Evolutionary conservation across 2,888 invertebrate species (phyloP).

Genomic region (Rhingia rostrata): DNA sequence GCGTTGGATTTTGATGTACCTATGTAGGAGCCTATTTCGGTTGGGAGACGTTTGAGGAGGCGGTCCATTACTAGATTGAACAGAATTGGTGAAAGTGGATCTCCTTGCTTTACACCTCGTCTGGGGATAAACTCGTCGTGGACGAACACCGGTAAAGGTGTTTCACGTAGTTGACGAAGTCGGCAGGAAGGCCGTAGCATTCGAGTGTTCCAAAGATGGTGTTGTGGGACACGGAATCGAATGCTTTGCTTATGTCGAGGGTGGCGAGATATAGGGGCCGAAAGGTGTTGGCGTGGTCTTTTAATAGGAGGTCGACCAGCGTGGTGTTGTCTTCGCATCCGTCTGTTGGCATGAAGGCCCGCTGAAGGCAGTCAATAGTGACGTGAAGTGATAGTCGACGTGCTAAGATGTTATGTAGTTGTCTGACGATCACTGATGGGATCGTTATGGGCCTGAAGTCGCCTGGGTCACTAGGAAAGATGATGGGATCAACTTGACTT

Average conservation of each 20-base stretch:
- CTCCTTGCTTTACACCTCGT: background rate
- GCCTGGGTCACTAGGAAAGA: background rate
- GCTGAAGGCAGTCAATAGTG: background rate
- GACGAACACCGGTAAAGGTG: background rate
- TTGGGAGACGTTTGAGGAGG: too few species aligned
- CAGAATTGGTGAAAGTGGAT: background rate
- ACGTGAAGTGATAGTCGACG: background rate
- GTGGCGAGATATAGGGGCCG: too few species aligned
- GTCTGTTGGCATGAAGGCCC: background rate
- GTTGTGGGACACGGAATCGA: too few species aligned
- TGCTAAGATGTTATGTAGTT: background rate
- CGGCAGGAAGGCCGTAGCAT: too few species aligned
- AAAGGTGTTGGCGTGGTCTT: too few species aligned
- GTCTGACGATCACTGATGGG: background rate
- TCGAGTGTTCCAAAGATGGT: too few species aligned
- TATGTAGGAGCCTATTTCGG: too few species aligned
- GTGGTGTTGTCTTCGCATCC: background rate
- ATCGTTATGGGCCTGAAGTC: background rate
- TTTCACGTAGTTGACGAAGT: too few species aligned
- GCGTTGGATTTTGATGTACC: too few species aligned
- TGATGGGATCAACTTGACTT: background rate
- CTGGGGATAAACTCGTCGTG: background rate
- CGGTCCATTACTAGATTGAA: background rate
- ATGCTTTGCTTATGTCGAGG: too few species aligned
- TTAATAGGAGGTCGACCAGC: background rate